Evolutionary conservation across 2,888 invertebrate species (phyloP).

Genomic region (Eucera pruinosa): DNA sequence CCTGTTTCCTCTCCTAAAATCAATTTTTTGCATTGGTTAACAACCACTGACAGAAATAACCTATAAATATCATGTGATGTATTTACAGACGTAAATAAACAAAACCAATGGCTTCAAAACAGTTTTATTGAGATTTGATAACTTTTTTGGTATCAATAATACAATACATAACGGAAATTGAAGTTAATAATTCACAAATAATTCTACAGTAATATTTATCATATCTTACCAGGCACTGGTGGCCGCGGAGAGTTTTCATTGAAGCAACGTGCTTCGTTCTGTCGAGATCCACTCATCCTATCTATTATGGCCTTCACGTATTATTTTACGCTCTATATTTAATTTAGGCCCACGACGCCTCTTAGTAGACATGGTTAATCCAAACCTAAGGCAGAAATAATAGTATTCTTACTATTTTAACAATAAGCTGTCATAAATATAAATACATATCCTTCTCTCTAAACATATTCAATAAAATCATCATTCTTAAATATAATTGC

Average conservation of each 20-base stretch:
- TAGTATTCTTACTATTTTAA: slow-evolving; percentile 5
- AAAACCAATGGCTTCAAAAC: not conserved
- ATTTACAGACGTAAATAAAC: not conserved
- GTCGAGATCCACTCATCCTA: slow-evolving; percentile 84
- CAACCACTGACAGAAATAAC: not conserved
- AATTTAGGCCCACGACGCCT: slow-evolving; percentile 82
- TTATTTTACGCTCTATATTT: slow-evolving; percentile 82
- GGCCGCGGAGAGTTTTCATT: slow-evolving; percentile 91
- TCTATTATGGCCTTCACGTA: slow-evolving; percentile 82
- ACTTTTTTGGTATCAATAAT: not conserved
- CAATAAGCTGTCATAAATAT: not conserved
- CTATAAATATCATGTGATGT: not conserved
- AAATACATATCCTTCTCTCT: not conserved
- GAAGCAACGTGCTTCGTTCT: slow-evolving; percentile 83
- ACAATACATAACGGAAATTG: too few species aligned
- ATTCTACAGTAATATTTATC: not conserved
- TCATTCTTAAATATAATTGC: not conserved
- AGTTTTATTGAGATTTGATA: not conserved
- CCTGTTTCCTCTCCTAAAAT: slow-evolving; percentile 82
- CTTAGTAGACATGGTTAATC: slow-evolving; percentile 84
- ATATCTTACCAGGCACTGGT: slow-evolving; percentile 91
- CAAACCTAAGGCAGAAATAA: slow-evolving; percentile 77
- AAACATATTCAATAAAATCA: not conserved
- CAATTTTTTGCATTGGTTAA: not conserved
- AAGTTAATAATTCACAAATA: not conserved